Conservation (phyloP, 2,888 invertebrate species). For the Chrysolina haemoptera region DNA sequence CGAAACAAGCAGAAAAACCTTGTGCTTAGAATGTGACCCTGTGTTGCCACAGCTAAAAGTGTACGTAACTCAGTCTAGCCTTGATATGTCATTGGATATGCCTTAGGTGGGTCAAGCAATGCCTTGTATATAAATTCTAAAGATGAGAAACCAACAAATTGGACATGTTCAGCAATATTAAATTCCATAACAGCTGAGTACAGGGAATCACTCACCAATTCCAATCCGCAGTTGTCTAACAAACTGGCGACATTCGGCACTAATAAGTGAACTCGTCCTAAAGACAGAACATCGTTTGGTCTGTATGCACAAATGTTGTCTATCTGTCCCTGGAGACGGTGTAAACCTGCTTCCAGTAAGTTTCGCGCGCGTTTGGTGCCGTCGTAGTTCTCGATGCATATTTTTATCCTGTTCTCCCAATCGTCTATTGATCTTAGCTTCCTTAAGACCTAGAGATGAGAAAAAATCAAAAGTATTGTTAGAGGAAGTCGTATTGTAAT, state of each 20-base stretch:
- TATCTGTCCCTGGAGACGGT: constrained; percentile 58
- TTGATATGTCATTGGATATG: too few species aligned
- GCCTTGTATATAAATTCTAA: too few species aligned
- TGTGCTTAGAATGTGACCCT: too few species aligned
- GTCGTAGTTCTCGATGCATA: constrained; percentile 56
- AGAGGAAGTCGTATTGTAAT: too few species aligned
- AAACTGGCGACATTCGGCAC: constrained; percentile 64
- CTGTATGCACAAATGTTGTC: constrained; percentile 55
- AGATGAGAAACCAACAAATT: too few species aligned
- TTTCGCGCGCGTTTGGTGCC: constrained; percentile 53
- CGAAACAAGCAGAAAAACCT: too few species aligned
- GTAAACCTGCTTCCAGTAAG: constrained; percentile 55
- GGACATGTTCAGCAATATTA: too few species aligned
- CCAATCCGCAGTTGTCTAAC: constrained; percentile 65
- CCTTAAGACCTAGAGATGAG: constrained; percentile 56
- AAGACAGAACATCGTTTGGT: constrained; percentile 58
- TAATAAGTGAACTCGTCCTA: constrained; percentile 63
- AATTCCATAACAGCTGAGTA: too few species aligned
- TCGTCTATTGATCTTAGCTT: constrained; percentile 55
- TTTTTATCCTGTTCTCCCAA: constrained; percentile 60
- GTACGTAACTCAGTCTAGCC: too few species aligned
- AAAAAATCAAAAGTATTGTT: too few species aligned
- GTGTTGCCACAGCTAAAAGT: too few species aligned
- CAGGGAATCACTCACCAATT: constrained; percentile 57
- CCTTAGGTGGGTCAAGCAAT: too few species aligned